A percentile compares a stretch with the other conserved stretches of the same genome.
Conservation (phyloP, 2,888 invertebrate species). For the Trichopoda pennipes region DNA sequence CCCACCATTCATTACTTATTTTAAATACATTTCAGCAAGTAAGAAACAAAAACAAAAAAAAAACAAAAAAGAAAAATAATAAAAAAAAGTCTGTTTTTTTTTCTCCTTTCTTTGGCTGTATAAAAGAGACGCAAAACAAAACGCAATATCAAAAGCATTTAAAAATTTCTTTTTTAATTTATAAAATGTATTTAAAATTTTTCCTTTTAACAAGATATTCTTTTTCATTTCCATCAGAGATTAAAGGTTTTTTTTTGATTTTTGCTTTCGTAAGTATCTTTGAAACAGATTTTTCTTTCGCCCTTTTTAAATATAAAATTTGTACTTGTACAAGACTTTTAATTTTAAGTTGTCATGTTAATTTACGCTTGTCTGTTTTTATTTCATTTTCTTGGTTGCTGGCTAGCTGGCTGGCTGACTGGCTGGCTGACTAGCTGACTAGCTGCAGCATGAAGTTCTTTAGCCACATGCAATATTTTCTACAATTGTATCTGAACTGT, state of each 20-base stretch:
- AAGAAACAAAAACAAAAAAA: not conserved
- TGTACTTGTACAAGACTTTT: slow-evolving; percentile 37
- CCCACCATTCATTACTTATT: slow-evolving; percentile 33
- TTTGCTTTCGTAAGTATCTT: slow-evolving; percentile 21
- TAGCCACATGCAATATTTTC: slow-evolving; percentile 36
- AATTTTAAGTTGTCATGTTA: slow-evolving; percentile 62
- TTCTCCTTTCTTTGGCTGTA: not conserved
- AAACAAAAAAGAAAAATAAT: not conserved
- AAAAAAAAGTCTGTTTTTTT: not conserved
- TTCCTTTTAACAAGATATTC: slow-evolving; percentile 36
- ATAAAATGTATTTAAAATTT: slow-evolving; percentile 41
- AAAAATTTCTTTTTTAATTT: slow-evolving; percentile 29
- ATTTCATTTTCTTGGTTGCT: slow-evolving; percentile 19
- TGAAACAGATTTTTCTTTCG: slow-evolving; percentile 24
- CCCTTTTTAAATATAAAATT: slow-evolving; percentile 13
- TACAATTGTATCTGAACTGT: slow-evolving; percentile 11
- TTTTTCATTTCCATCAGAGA: slow-evolving; percentile 23
- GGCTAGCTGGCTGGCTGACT: not conserved
- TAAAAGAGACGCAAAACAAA: not conserved
- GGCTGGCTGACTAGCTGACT: not conserved
- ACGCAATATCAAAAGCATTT: slow-evolving; percentile 1
- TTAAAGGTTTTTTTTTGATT: slow-evolving; percentile 26
- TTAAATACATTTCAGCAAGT: not conserved
- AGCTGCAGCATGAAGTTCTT: slow-evolving; percentile 26
- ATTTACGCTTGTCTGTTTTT: slow-evolving; percentile 63